Evolutionary conservation across 1,140 invertebrate species (phyloP), one percentile per base, ranked within the genome.

Genomic region (Latrodectus geometricus): DNA sequence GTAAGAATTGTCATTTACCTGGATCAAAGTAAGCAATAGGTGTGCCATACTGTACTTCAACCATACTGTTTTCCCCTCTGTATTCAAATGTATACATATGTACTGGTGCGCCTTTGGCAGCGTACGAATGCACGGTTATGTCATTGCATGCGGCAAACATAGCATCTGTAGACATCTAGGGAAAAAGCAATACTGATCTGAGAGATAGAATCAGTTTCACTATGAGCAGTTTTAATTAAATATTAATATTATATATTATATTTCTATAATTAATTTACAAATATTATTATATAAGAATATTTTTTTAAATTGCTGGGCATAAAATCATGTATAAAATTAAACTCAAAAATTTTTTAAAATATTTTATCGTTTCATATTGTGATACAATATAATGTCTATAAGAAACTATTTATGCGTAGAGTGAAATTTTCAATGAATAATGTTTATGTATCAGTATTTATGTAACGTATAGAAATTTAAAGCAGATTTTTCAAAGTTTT

Each of bases 61-160:
- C 89, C 78, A 91, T 90, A n/a, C 88, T 89, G 74, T 91, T 89
- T 56, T 89, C 86, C 50, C 91, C 91, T 74, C 89, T 89, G 87
- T 91, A 90, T 52, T 90, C 89, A 68, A 91, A 90, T 9, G 89
- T 83, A 77, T 90, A 91, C 79, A 90, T 89, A 86, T 90, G 91
- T 12, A 89, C 89, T 23, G 89, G 90, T 15, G 89, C 88, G 21
- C 87, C 79, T 11, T 65, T 52, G 9, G 75, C 48, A 7, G 87
- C 73, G 49, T 89, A 89, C 2, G 82, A 9, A 68, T 87, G 72
- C 8, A 89, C 15, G 9, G 89, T 89, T 52, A 85, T 20, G n/a
- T 89, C 89, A 14, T 88, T 89, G 81, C 89, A 89, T 14, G 87
- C 65, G 8, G 75, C 75, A 61, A 83, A 89, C 70, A 89, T 74